These are phyloP conservation scores for Pachypanchax playfairii DNA, from an alignment of 2,113 vertebrate species.

Conservation along the genomic window DNA sequence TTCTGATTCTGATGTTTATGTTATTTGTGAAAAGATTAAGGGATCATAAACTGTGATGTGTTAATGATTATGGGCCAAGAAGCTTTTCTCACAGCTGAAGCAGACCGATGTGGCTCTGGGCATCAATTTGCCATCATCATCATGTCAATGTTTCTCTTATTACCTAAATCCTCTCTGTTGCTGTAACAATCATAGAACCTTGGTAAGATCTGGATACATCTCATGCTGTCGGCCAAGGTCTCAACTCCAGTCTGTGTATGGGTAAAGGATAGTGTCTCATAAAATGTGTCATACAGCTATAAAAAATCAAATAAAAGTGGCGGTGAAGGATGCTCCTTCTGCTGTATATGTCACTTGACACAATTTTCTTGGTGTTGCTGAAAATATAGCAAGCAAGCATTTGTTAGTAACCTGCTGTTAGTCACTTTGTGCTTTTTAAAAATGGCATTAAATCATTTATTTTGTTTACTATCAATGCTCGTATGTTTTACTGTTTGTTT, in stretches of 20 bases:
- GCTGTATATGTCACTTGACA: constrained; percentile 54
- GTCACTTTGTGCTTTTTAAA: constrained; percentile 40
- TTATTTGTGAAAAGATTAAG: constrained; percentile 34
- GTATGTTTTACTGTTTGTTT: constrained; percentile 27
- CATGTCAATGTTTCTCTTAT: constrained; percentile 52
- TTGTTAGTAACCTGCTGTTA: constrained; percentile 45
- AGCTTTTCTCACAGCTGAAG: constrained; percentile 29
- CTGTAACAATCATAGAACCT: constrained; percentile 38
- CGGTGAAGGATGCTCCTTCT: constrained; percentile 38
- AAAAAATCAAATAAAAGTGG: constrained; percentile 49
- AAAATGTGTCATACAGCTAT: constrained; percentile 34
- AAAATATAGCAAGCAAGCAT: too few species aligned
- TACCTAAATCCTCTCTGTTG: constrained; percentile 24
- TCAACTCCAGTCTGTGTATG: constrained; percentile 10
- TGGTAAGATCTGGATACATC: constrained; percentile 16
- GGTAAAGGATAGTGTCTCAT: constrained; percentile 38
- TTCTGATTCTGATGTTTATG: too few species aligned
- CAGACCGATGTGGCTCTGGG: constrained; percentile 37
- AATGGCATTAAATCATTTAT: constrained; percentile 45
- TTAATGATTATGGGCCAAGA: constrained; percentile 51
- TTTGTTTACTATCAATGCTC: constrained; percentile 11
- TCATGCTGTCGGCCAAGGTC: constrained; percentile 21
- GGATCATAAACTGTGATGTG: constrained; percentile 44
- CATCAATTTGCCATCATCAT: constrained; percentile 25
- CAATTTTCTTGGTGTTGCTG: too few species aligned